A percentile compares a stretch with the other conserved stretches of the same genome.
Conservation (phyloP, 2,113 vertebrate species). For the Osmerus eperlanus region DNA sequence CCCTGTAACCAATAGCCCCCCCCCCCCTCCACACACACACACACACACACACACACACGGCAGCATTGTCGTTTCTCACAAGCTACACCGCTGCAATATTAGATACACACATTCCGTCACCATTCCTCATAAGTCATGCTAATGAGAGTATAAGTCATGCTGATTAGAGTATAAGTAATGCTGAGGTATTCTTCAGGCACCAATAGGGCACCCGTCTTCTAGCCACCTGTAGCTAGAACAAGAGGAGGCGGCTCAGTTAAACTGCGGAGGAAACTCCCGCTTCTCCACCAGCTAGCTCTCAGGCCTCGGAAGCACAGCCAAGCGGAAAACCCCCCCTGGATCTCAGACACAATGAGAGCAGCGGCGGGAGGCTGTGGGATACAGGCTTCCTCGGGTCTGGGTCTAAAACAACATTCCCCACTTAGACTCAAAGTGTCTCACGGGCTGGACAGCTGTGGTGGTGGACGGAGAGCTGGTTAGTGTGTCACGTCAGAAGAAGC, state of each 20-base stretch:
- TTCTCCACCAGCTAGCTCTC: conserved; percentile 38
- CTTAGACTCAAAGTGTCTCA: conserved; percentile 49
- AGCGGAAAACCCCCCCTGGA: conserved; percentile 59
- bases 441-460: conserved; percentile 58
- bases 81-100: no score
- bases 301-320: conserved; percentile 59
- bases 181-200: no score
- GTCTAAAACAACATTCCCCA: conserved; percentile 61
- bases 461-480: conserved; percentile 40
- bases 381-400: conserved; percentile 58
- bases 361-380: conserved; percentile 53
- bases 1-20: no score
- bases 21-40: no score
- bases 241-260: conserved; percentile 35
- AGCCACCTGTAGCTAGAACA: not conserved
- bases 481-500: not conserved
- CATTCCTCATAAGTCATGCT: no score
- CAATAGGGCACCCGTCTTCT: conserved; percentile 1
- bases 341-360: conserved; percentile 61
- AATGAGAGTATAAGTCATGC: no score
- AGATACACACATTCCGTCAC: no score
- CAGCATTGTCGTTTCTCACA: no score
- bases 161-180: no score
- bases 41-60: no score
- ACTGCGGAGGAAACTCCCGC: conserved; percentile 40